phyloP scores from a whole-genome alignment of 2,888 invertebrate species.

The Sipunculus nudus region DNA sequence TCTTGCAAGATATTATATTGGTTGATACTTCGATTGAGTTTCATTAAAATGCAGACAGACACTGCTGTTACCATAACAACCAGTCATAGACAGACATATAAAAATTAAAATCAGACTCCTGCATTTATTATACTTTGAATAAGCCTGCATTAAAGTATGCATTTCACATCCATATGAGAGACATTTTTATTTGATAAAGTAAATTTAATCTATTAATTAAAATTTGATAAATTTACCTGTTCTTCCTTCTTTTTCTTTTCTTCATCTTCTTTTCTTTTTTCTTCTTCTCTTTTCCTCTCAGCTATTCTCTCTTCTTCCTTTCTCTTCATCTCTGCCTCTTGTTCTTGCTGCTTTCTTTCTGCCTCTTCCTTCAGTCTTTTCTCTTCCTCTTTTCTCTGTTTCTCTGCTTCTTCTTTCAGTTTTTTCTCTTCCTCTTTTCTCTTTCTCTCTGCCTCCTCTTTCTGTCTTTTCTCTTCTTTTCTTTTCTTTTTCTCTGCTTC shows the following conservation, averaged over 20 bases:
- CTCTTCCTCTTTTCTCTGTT: slow-evolving; percentile 5
- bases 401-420: slow-evolving; percentile 4
- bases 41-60: too few relatives aligned
- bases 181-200: too few relatives aligned
- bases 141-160: too few relatives aligned
- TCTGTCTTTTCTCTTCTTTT: slow-evolving; percentile 15
- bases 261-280: not conserved
- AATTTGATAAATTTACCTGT: slow-evolving; percentile 12
- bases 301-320: slow-evolving; percentile 6
- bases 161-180: too few relatives aligned
- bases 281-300: not conserved
- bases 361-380: not conserved
- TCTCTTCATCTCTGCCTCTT: slow-evolving; percentile 10
- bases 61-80: too few relatives aligned
- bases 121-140: too few relatives aligned
- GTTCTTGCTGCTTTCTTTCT: not conserved
- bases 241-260: slow-evolving; percentile 14
- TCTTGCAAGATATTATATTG: too few relatives aligned
- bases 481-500: slow-evolving; percentile 13
- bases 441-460: slow-evolving; percentile 7
- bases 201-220: slow-evolving; percentile 22
- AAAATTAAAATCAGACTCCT: too few relatives aligned
- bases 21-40: too few relatives aligned
- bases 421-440: slow-evolving; percentile 19
- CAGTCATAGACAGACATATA: too few relatives aligned